These are phyloP conservation scores for Catotricha subobsoleta DNA, from an alignment of 2,888 invertebrate genomes.

Conservation along the genomic window DNA sequence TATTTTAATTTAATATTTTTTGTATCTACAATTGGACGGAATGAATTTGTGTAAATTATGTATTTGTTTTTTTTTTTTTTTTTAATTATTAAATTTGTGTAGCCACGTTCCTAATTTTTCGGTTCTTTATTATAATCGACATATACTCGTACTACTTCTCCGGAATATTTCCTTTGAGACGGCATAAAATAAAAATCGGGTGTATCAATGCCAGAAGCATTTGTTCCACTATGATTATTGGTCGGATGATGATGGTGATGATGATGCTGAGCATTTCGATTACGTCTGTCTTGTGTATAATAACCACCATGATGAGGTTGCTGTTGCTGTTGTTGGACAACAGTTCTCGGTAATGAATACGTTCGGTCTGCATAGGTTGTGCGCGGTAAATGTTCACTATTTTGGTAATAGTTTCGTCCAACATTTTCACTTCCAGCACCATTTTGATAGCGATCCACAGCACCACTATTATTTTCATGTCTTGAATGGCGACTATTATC, in stretches of 20 bases:
- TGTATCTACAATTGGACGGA: too few species aligned
- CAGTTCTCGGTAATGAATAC: slow-evolving; percentile 58
- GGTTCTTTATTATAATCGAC: slow-evolving; percentile 62
- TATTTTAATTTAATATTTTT: too few species aligned
- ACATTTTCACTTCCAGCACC: too few species aligned
- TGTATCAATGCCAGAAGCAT: slow-evolving; percentile 31
- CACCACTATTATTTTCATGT: slow-evolving; percentile 9
- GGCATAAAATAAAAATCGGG: slow-evolving; percentile 92
- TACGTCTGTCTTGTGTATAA: slow-evolving; percentile 36
- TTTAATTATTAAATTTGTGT: too few species aligned
- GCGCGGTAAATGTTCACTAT: slow-evolving; percentile 13
- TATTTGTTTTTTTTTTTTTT: too few species aligned
- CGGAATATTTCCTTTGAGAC: slow-evolving; percentile 81
- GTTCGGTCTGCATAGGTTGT: slow-evolving; percentile 37
- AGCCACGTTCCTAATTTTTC: slow-evolving; percentile 33
- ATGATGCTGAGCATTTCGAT: slow-evolving; percentile 15
- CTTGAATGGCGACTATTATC: slow-evolving; percentile 9
- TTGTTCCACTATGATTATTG: slow-evolving; percentile 26
- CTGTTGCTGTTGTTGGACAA: slow-evolving; percentile 21
- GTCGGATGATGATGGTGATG: slow-evolving; percentile 10
- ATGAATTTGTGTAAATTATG: too few species aligned
- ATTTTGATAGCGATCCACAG: not conserved
- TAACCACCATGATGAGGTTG: slow-evolving; percentile 28
- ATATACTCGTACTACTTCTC: slow-evolving; percentile 70
- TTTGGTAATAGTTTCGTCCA: slow-evolving; percentile 16